Conservation (phyloP, 2,113 vertebrate genomes). For the Chamaea fasciata region DNA sequence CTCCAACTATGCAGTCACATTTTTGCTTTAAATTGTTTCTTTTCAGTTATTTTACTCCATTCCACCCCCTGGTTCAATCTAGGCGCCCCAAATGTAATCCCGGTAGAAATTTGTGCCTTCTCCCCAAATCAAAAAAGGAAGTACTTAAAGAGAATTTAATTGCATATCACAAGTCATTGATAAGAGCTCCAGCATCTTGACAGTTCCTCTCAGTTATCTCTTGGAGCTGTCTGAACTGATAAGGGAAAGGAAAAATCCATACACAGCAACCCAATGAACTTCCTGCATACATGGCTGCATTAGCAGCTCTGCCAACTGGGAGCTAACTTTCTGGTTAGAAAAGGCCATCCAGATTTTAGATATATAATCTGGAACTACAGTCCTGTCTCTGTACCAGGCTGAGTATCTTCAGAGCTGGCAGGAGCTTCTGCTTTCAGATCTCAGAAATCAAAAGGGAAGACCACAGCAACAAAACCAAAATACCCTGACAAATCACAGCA, state of each 20-base stretch:
- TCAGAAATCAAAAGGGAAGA: not conserved
- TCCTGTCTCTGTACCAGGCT: not conserved
- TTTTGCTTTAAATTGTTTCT: not conserved
- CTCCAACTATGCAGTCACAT: not conserved
- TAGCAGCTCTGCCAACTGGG: not conserved
- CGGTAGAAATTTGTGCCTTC: not conserved
- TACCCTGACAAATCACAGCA: constrained; percentile 14
- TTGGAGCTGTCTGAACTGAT: not conserved
- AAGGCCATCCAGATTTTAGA: not conserved
- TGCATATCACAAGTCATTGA: not conserved
- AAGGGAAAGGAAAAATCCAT: not conserved
- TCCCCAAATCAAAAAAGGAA: not conserved
- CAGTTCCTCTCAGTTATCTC: not conserved
- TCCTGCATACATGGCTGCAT: not conserved
- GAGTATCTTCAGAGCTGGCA: not conserved
- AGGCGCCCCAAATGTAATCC: not conserved
- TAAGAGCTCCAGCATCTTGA: not conserved
- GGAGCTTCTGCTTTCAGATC: not conserved
- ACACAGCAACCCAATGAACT: not conserved
- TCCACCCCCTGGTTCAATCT: not conserved
- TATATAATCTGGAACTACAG: not conserved
- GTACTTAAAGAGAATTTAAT: not conserved
- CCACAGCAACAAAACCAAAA: constrained; percentile 40
- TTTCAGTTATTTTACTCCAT: not conserved
- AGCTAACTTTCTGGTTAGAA: not conserved